Base-by-base conservation (phyloP, 2,113 vertebrate species). In the Misgurnus anguillicaudatus region DNA sequence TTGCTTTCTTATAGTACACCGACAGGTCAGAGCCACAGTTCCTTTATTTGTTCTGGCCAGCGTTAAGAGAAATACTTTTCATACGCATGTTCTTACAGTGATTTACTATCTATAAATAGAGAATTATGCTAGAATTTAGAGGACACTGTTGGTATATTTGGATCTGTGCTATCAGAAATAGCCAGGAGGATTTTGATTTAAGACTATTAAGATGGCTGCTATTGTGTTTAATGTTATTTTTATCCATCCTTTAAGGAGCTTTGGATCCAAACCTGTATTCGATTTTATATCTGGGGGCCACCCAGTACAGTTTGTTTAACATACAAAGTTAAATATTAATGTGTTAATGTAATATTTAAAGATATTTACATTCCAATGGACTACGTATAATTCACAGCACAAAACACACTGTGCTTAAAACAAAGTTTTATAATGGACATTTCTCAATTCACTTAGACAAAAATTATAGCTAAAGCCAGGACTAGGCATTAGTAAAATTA, bases 1-100 rank as follows among this genome's bases (percentile, higher is more conserved):
- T 64, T 65, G 77, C 66, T 76, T 68, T 36, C 42, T 24, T 39
- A 62, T 75, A 60, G 66, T n/a, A 72, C 69, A 75, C 19, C 77
- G 69, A 55, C 41, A 79, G 57, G 60, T 79, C 58, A 64, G 64
- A 70, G 17, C 21, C 38, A 39, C 8, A 71, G 57, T 19, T 71
- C 17, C n/a, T 63, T 39, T 19, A 2, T 68, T 65, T 42, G 63
- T 13, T 11, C 41, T 62, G 21, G 36, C 36, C 53, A 38, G 53
- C 19, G 42, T 60, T 14, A 60, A 24, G 41, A 62, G 41, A 47
- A 17, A 47, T n/a, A 58, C 42, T 8, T 65, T 65, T 68, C 41
- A 1, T 21, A 53, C 41, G 69, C 16, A 39, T 70, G 24, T 9
- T 53, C 36, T 64, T 71, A 39, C 48, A 63, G 16, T 63, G 57